A percentile compares a stretch with the other conserved stretches of the same genome.
phyloP scores from a whole-genome alignment of 2,888 invertebrate genomes.

The Gerris lacustris region DNA sequence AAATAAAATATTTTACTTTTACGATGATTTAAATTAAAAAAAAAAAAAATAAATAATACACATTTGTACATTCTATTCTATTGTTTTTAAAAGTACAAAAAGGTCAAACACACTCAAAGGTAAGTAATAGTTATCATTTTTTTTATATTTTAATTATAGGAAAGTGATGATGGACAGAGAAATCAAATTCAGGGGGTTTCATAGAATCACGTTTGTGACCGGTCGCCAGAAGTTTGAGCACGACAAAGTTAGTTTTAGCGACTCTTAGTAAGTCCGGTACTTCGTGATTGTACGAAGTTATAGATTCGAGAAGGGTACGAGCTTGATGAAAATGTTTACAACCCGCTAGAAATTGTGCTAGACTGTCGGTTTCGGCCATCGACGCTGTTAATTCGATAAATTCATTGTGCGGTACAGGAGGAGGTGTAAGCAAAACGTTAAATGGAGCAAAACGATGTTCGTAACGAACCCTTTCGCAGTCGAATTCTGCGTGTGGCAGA shows the following conservation, averaged over 20 bases:
- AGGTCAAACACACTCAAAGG: no score
- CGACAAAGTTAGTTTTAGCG: conserved; percentile 90
- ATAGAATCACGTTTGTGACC: conserved; percentile 82
- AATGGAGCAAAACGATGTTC: conserved; percentile 89
- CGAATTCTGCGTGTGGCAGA: conserved; percentile 76
- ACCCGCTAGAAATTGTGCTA: conserved; percentile 64
- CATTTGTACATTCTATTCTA: no score
- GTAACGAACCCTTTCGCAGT: conserved; percentile 86
- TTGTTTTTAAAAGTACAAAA: no score
- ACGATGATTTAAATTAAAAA: no score
- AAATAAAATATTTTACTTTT: no score
- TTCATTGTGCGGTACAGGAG: conserved; percentile 80
- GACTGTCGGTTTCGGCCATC: conserved; percentile 42
- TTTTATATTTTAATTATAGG: conserved; percentile 64
- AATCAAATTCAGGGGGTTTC: conserved; percentile 80
- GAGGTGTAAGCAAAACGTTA: conserved; percentile 72
- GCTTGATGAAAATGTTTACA: conserved; percentile 90
- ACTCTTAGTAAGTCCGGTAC: conserved; percentile 73
- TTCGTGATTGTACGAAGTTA: conserved; percentile 69
- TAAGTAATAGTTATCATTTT: no score
- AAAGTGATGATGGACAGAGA: conserved; percentile 76
- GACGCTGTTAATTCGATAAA: conserved; percentile 66
- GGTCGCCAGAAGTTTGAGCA: conserved; percentile 78
- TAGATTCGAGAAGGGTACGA: conserved; percentile 67
- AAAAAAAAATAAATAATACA: no score